These are phyloP conservation scores for Acridotheres tristis DNA, from an alignment of 2,797 vertebrate species.

Conservation along the genomic window DNA sequence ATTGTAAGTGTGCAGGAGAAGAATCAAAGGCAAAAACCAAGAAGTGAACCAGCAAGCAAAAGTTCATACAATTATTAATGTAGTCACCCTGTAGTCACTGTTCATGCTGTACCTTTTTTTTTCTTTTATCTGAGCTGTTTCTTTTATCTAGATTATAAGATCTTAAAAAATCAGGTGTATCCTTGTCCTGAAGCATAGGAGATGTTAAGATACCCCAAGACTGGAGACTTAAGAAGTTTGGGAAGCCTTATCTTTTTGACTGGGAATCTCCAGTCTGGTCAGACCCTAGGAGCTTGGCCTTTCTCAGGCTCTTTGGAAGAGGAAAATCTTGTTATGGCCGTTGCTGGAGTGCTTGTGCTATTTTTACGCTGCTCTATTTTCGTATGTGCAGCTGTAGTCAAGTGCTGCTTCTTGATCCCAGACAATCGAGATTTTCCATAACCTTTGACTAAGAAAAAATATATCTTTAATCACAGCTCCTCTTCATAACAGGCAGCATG, in stretches of 20 bases:
- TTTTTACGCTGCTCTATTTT: conserved; percentile 16
- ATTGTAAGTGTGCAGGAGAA: background rate
- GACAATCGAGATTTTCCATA: conserved; percentile 48
- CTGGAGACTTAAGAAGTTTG: background rate
- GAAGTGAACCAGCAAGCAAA: background rate
- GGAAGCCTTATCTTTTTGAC: background rate
- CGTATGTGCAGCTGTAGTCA: conserved; percentile 1
- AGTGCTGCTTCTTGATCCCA: background rate
- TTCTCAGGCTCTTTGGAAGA: conserved; percentile 30
- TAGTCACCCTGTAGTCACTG: background rate
- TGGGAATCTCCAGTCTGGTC: background rate
- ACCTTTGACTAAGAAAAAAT: background rate
- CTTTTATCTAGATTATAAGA: background rate
- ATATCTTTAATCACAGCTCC: background rate
- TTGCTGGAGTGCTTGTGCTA: conserved; percentile 46
- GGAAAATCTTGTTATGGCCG: background rate
- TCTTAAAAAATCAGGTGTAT: background rate
- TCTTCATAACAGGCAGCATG: background rate
- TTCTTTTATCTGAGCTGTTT: background rate
- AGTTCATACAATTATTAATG: background rate
- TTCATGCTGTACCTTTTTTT: background rate
- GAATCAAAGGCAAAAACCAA: background rate
- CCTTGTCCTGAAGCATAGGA: background rate
- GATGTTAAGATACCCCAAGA: background rate
- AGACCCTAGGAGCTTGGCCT: background rate